These are phyloP conservation scores for Zapus hudsonius DNA, from an alignment of 2,113 vertebrate genomes.

Conservation along the genomic window DNA sequence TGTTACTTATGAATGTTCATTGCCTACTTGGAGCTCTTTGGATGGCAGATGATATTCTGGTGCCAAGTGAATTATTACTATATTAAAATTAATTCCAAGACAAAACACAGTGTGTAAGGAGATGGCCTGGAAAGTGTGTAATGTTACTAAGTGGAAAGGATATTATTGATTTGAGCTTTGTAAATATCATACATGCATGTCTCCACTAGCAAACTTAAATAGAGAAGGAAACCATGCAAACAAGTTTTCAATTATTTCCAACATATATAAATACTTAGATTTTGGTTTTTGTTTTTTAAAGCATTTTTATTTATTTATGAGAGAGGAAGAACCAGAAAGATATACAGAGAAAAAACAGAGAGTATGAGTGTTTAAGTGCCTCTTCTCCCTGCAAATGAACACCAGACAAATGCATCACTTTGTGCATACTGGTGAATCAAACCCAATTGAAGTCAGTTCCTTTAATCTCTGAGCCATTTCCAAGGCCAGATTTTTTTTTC, in stretches of 20 bases:
- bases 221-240: neutral
- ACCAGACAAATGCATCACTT: no score
- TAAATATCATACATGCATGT: slow-evolving; percentile 1
- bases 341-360: no score
- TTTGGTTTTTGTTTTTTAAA: no score
- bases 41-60: slow-evolving; percentile 32
- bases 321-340: no score
- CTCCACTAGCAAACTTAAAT: neutral
- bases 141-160: slow-evolving; percentile 9
- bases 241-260: slow-evolving; percentile 31
- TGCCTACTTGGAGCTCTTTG: slow-evolving; percentile 65
- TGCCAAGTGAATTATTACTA: slow-evolving; percentile 68
- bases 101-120: slow-evolving; percentile 45
- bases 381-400: no score
- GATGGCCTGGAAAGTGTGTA: slow-evolving; percentile 56
- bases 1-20: slow-evolving; percentile 69
- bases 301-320: no score
- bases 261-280: neutral
- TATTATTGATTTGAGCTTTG: slow-evolving; percentile 52
- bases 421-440: no score
- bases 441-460: no score
- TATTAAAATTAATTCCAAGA: slow-evolving; percentile 72
- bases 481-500: neutral
- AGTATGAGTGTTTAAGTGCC: no score
- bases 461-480: no score